These are phyloP conservation scores for Delphinus delphis DNA, from an alignment of 2,113 vertebrate species.

Conservation along the genomic window DNA sequence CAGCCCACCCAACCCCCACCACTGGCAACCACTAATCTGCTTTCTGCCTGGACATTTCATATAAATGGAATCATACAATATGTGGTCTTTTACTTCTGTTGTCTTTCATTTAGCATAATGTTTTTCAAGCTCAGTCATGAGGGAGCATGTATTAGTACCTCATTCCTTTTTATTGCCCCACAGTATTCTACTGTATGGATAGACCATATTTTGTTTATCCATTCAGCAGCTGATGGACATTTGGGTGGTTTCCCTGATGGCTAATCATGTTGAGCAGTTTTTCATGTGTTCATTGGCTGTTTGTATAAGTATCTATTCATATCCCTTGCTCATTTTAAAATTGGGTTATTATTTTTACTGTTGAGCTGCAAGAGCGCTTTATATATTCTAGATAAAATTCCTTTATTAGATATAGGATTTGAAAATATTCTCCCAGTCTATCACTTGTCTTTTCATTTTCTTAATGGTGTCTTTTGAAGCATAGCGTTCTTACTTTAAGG, in stretches of 20 bases:
- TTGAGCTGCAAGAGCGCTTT: neutral
- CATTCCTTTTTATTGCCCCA: neutral
- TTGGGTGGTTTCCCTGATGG: neutral
- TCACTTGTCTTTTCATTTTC: neutral
- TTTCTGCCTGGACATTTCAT: neutral
- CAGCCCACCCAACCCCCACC: neutral
- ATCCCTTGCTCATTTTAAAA: neutral
- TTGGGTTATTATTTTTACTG: neutral
- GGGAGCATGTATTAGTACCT: neutral
- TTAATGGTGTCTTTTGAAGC: neutral
- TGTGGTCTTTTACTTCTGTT: neutral
- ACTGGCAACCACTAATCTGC: neutral
- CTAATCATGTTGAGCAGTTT: neutral
- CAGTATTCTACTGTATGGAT: neutral
- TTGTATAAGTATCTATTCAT: neutral
- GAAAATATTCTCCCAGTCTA: neutral
- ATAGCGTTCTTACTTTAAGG: neutral
- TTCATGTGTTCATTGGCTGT: neutral
- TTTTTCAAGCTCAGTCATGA: neutral
- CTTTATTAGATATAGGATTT: neutral
- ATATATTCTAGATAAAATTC: neutral
- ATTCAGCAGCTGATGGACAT: neutral
- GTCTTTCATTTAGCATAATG: conserved; percentile 11
- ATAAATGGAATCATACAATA: neutral
- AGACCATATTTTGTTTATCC: neutral